Conservation (phyloP, 2,888 invertebrate species). For the Augiades crinisus region DNA sequence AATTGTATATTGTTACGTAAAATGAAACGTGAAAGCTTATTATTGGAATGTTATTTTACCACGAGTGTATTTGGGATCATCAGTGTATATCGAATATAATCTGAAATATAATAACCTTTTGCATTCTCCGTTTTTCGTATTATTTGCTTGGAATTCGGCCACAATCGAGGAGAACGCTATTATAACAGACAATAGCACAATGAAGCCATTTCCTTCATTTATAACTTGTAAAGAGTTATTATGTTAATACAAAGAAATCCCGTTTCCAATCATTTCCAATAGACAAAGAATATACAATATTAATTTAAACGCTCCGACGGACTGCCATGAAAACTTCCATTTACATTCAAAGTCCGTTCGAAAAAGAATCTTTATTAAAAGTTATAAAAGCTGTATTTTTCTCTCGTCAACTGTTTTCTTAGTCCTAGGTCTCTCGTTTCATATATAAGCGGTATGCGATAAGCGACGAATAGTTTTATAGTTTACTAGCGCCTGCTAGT, state of each 20-base stretch:
- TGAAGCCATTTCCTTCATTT: not conserved
- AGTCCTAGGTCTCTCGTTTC: not conserved
- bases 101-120: too few relatives aligned
- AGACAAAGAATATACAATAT: constrained; percentile 23
- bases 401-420: constrained; percentile 24
- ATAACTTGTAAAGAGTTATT: not conserved
- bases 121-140: too few relatives aligned
- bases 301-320: constrained; percentile 18
- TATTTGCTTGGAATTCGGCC: too few relatives aligned
- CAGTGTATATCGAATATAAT: too few relatives aligned
- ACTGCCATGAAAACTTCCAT: constrained; percentile 21
- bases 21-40: too few relatives aligned
- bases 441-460: not conserved
- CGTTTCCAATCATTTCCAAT: constrained; percentile 17
- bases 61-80: too few relatives aligned
- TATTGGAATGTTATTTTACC: too few relatives aligned
- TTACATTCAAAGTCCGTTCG: constrained; percentile 24
- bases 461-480: too few relatives aligned
- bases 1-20: too few relatives aligned
- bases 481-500: too few relatives aligned
- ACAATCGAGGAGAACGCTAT: too few relatives aligned
- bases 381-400: constrained; percentile 26
- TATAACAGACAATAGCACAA: too few relatives aligned
- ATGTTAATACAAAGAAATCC: not conserved
- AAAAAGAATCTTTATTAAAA: constrained; percentile 26